Base-by-base conservation (phyloP, 2,797 vertebrate genomes). In the Mormyrus hasselquistii region DNA sequence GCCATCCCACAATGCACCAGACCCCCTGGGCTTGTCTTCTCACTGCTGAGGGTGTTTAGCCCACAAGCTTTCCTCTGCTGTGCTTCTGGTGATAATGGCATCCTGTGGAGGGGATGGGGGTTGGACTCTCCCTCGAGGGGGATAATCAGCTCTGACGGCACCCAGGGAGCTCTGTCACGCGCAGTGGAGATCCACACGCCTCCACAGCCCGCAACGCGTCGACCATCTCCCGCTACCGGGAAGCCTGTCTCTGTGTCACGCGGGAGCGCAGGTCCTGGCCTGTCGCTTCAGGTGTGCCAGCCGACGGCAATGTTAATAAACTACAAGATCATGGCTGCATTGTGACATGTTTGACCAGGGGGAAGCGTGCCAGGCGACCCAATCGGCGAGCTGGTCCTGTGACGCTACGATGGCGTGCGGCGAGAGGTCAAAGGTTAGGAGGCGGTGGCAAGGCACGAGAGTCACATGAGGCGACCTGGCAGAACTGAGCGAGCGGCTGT, bases 91-190 rank as follows among this genome's bases (percentile, higher is more conserved):
- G 82, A 86, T 73, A 86, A 86, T 86, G 83, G 83, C 55, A 62
- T 86, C 86, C 52, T 34, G 29, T 6, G 22, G 29, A 25, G 59
- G 53, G 79, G 55, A 79, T 57, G 73, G 73, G 73, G 73, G 73
- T 16, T 79, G 29, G 34, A 79, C 4, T 79, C 25, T 89, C 88
- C 83, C 59, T 41, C 12, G 83, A 69, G 88, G 47, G 59, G 59
- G 47, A 86, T 86, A 89, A 86, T 86, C 83, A 86, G 83, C 25
- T 59, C 7, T 89, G 88, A 41, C 57, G 38, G 83, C 49, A 34
- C 59, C 44, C 59, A 38, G 88, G 47, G 47, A 86, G 47, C 5
- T n/a, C n/a, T 57, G 88, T 69, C 50, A 57, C 52, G 4, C 38
- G 50, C 8, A 38, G 25, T 55, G 85, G 79, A 34, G 84, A 86